Evolutionary conservation across 2,888 invertebrate genomes (phyloP), one percentile per base, ranked within the genome.

Genomic region (Cremastinae sp.): DNA sequence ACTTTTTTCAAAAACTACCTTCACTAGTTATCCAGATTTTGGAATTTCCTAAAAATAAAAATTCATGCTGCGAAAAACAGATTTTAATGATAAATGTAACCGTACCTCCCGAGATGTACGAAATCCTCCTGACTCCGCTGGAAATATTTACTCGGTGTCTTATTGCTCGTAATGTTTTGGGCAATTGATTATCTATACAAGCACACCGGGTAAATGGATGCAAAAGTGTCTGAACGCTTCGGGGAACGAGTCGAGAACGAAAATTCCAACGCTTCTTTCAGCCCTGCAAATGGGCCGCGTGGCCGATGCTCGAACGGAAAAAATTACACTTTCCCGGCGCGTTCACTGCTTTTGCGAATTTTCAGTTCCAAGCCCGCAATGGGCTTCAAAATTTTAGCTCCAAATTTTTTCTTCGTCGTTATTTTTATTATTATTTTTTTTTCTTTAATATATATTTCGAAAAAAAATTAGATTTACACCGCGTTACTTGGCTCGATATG

Each of bases 51-150:
- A n/a, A n/a, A n/a, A n/a, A n/a, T n/a, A n/a, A n/a, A n/a, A n/a
- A n/a, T n/a, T n/a, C n/a, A n/a, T n/a, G n/a, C n/a, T n/a, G n/a
- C n/a, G n/a, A n/a, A n/a, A n/a, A n/a, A n/a, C n/a, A n/a, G n/a
- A n/a, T n/a, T n/a, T n/a, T n/a, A n/a, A n/a, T n/a, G n/a, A n/a
- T n/a, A n/a, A n/a, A n/a, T n/a, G n/a, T n/a, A n/a, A 38, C 34
- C 14, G 68, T 72, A 76, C 76, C 76, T 76, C 72, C 68, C 68
- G 38, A 64, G 72, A 76, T 68, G 54, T 59, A 34, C 72, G 47
- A 76, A 75, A 76, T 62, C 72, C 72, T 64, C 72, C 64, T 28
- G 72, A 76, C 64, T 41, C 47, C 36, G 53, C 9, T 58, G 62
- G n/a, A 47, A 41, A 22, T 41, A 38, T 59, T 20, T 47, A 45